Evolutionary conservation across 2,113 vertebrate species (phyloP), one percentile per base, ranked within the genome.

Genomic region (Carollia perspicillata): DNA sequence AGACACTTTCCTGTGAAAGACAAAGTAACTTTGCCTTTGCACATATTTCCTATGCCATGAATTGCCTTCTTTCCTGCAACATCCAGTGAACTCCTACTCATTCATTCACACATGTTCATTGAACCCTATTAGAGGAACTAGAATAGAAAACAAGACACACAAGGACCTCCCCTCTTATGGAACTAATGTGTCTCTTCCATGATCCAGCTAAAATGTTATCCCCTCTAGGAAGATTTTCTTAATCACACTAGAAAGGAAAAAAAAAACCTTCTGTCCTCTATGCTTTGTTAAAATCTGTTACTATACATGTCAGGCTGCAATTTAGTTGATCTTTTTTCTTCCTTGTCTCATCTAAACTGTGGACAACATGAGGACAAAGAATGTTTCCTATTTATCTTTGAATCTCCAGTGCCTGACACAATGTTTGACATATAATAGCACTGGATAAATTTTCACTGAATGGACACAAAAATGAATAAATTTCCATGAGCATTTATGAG

Each of bases 321-420:
- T 83, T 88, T 63, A 69, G 37, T 53, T 95, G 53, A 49, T 69
- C 63, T 93, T 30, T 87, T 86, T 77, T 72, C 78, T 85, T 93
- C 17, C 40, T 71, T 88, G 30, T 84, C 16, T 94, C 81, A 88
- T 88, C 60, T 85, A 80, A 96, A 91, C 35, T 69, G 69, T 87
- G 71, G 92, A 47, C 44, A 90, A 80, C 37, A 75, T 11, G 18
- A 93, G 20, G 40, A 26, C 65, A 89, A 92, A 87, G 28, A 40
- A 35, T 78, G 63, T 49, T 81, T 88, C 78, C 60, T 95, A 84
- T 58, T 92, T 91, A 71, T 75, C 92, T 93, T 85, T 84, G 74
- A 88, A 71, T 91, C 35, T 83, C 83, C 33, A 63, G 63, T 8
- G 12, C 42, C 85, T 84, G 33, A 49, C 42, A 93, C 37, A 88